Conservation (phyloP, 2,113 vertebrate species). For the Macrotis lagotis region DNA sequence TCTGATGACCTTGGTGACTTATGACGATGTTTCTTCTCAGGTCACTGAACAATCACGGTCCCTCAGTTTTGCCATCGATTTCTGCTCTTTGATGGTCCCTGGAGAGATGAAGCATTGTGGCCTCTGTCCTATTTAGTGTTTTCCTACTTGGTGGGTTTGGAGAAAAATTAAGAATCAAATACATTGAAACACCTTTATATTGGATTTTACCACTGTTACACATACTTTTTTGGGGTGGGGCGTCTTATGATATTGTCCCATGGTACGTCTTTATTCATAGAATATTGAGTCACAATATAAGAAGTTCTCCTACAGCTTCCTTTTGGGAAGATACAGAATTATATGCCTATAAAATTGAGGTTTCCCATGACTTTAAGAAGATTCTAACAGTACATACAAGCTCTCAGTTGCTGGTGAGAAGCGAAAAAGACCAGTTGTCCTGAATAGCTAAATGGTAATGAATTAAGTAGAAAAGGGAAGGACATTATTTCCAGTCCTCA, state of each 20-base stretch:
- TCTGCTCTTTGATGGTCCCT: neutral
- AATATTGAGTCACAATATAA: neutral
- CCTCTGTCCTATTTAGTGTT: slow-evolving; percentile 17
- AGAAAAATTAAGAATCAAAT: slow-evolving; percentile 13
- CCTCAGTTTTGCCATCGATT: neutral
- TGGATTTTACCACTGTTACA: neutral
- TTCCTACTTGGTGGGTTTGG: slow-evolving; percentile 6
- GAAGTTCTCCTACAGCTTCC: neutral
- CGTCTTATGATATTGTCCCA: neutral
- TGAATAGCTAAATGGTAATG: slow-evolving; percentile 46
- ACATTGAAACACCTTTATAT: slow-evolving; percentile 17
- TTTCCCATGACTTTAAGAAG: neutral
- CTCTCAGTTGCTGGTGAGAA: slow-evolving; percentile 36
- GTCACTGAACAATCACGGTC: neutral
- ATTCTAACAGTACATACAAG: neutral
- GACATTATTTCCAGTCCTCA: slow-evolving; percentile 58
- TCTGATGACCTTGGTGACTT: neutral
- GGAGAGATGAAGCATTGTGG: neutral
- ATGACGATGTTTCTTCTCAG: neutral
- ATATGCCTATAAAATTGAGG: slow-evolving; percentile 15
- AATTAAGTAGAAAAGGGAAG: slow-evolving; percentile 55
- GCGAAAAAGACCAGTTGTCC: slow-evolving; percentile 49
- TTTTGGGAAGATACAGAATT: slow-evolving; percentile 10
- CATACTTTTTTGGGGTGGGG: neutral
- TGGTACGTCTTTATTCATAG: neutral